Evolutionary conservation across 2,113 vertebrate genomes (phyloP), one percentile per base, ranked within the genome.

Genomic region (Lamprologus lemairii): DNA sequence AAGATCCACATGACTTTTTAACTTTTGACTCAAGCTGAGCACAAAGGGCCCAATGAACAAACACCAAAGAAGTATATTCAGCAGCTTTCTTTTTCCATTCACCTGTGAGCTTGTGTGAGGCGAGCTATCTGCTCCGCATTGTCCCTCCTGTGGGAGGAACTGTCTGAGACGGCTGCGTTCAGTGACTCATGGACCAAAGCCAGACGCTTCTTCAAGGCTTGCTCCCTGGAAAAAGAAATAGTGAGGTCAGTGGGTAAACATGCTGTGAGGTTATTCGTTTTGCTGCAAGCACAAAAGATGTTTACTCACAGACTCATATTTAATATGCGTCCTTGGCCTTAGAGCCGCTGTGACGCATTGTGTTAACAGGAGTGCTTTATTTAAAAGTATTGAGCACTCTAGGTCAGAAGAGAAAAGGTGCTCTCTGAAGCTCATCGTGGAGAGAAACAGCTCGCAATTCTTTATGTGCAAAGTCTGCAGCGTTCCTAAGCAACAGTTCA

Each of bases 91-190:
- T 14, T 19, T n/a, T 9, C 17, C 7, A 10, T 71, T 84, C 87
- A 98, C 98, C 97, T 98, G 95, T 98, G 97, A 80, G 96, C 96
- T 12, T 96, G 97, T 58, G 96, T 95, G 73, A 98, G 94, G 2
- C 96, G 96, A 1, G 89, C 86, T 35, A 94, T 95, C 82, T 98
- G 92, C 71, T 97, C 93, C 2, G 93, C 91, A 3, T 91, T 96
- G 86, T 96, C 96, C 19, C 89, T 89, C 79, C 96, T 95, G 49
- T 95, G 94, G 4, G 89, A 86, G 21, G 86, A 79, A 79, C 94
- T 95, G 87, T 96, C 94, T 23, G 94, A 89, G 31, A 96, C 90
- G 80, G 92, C 87, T 9, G 87, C 91, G 71, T 97, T 97, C 89
- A 98, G 90, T 12, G 97, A 94, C 57, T 93, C 94, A 3, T 95